A percentile compares a stretch with the other conserved stretches of the same genome.
Conservation (phyloP, 2,113 vertebrate genomes). For the Taxidea taxus region DNA sequence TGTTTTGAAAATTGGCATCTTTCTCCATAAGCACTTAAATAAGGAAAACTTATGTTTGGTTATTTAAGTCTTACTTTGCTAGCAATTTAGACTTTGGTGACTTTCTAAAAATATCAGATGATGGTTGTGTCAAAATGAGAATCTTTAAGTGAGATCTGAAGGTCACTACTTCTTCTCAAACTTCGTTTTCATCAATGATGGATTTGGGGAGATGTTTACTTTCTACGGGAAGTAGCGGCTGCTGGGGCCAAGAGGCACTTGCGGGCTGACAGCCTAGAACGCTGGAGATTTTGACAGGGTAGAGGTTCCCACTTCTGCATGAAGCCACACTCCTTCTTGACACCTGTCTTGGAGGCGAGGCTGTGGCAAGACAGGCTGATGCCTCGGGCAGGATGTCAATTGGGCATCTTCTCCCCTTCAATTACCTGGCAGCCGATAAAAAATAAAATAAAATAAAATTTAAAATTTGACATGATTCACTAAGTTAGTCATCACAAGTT, state of each 20-base stretch:
- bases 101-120: background rate
- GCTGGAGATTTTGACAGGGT: conserved; percentile 20
- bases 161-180: background rate
- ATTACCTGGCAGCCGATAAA: conserved; percentile 65
- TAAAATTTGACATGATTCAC: conserved; percentile 40
- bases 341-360: conserved; percentile 41
- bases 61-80: background rate
- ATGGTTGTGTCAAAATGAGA: background rate
- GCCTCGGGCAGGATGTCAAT: conserved; percentile 68
- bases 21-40: background rate
- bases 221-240: background rate
- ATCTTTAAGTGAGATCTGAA: background rate
- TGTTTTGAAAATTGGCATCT: background rate
- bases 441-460: conserved; percentile 67
- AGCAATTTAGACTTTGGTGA: background rate
- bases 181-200: background rate
- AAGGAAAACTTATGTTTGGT: background rate
- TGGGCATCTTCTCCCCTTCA: conserved; percentile 52
- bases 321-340: background rate
- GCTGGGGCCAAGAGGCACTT: background rate
- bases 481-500: conserved; percentile 61
- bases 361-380: background rate
- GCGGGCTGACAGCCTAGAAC: background rate
- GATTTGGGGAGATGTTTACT: background rate
- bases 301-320: background rate